Base-by-base conservation (phyloP, 2,797 vertebrate species). In the Mionectes olivaceus region DNA sequence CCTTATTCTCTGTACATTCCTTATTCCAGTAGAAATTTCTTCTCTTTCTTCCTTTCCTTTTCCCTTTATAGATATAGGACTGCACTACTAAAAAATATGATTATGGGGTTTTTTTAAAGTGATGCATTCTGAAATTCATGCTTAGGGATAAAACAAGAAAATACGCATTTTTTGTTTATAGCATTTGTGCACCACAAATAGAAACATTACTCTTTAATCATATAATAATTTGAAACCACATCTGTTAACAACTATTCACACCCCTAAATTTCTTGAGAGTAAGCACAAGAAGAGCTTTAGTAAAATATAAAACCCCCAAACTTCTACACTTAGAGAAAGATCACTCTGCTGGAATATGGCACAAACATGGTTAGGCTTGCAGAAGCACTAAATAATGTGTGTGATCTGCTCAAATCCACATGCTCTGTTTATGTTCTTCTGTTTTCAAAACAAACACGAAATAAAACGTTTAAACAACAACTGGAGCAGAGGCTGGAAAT, bases 381-480 rank as follows among this genome's bases (percentile, higher is more conserved):
- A 81, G 65, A 87, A 78, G 17, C 30, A 61, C 3, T 61, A 32
- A 80, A 52, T 9, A 5, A 6, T 11, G 57, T 2, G 5, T 32
- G 5, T 19, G 64, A 22, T 52, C 28, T 73, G 22, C 17, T 63
- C 27, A 49, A 32, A 44, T 21, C 19, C n/a, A 68, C 4, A 17
- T 13, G 18, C 28, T 61, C 30, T 41, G 18, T 59, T 75, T 69
- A 27, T 67, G 37, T 64, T 78, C 37, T 64, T 14, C 14, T 61
- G 27, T 35, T 90, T 89, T 79, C 50, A 87, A 61, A 74, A 80
- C 9, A 41, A 15, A 35, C 5, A 10, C 75, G 71, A 50, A 28
- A 67, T 46, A 82, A 59, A 17, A 79, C 44, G 32, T 19, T 70
- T 85, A 87, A 91, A 76, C 50, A 95, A 78, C 12, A 68, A 16